Percentiles rank a stretch among this genome's conserved stretches.
Conservation (phyloP, 1,140 invertebrate species). For the Solenopsis fugax region DNA sequence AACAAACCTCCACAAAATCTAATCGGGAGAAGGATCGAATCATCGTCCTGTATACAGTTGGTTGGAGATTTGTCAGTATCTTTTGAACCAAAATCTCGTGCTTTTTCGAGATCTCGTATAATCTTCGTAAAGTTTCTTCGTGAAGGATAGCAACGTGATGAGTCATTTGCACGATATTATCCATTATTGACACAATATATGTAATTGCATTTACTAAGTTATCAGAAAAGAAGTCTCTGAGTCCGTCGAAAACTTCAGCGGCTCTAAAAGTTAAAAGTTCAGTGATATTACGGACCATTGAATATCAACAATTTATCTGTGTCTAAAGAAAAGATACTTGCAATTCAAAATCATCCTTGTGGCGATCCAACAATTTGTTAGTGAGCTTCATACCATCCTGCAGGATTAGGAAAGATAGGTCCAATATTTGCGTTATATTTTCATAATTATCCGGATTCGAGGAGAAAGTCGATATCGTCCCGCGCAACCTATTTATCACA, state of each 20-base stretch:
- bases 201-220: slow-evolving; percentile 78
- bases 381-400: slow-evolving; percentile 78
- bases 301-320: background rate
- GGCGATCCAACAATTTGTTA: slow-evolving; percentile 74
- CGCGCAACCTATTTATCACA: slow-evolving; percentile 63
- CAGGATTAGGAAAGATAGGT: slow-evolving; percentile 74
- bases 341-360: slow-evolving; percentile 61
- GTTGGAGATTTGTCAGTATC: slow-evolving; percentile 77
- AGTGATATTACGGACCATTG: background rate
- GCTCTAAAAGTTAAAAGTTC: slow-evolving; percentile 67
- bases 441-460: slow-evolving; percentile 43
- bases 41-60: slow-evolving; percentile 75
- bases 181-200: slow-evolving; percentile 76
- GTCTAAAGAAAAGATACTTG: slow-evolving; percentile 4
- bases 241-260: slow-evolving; percentile 75
- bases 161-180: slow-evolving; percentile 77
- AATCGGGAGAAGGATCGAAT: slow-evolving; percentile 78
- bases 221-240: slow-evolving; percentile 74
- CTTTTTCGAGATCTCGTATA: slow-evolving; percentile 75
- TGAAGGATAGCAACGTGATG: slow-evolving; percentile 81
- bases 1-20: slow-evolving; percentile 77
- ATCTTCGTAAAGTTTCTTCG: slow-evolving; percentile 71
- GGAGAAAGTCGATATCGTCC: slow-evolving; percentile 33
- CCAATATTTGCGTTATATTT: slow-evolving; percentile 76
- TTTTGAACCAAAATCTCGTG: slow-evolving; percentile 77